Evolutionary conservation across 2,888 invertebrate species (phyloP), one percentile per base, ranked within the genome.

Genomic region (Drosophila trichaetosa): DNA sequence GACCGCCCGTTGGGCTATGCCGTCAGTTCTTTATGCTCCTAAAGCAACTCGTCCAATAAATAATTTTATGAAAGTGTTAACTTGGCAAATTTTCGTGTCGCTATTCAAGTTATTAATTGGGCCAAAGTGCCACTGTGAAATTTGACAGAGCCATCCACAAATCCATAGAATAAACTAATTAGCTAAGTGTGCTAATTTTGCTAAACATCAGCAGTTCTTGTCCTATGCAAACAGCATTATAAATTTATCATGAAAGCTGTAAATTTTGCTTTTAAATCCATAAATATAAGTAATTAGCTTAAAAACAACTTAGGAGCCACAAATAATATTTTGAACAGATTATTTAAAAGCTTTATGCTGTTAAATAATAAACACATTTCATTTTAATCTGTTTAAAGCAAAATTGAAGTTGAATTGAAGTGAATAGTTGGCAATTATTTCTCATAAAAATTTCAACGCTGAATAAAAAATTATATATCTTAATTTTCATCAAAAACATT

Each of bases 21-120:
- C 33, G 54, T 48, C 59, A 49, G 65, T 60, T 65, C 74, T 73
- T 73, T 64, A 38, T 65, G 59, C 65, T 71, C 78, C 76, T 79
- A 73, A 78, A 76, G 80, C 58, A 72, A 69, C 60, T 73, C 64
- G 72, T 29, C 82, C 80, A 76, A 87, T 87, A 82, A 87, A 87
- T 87, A 79, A 78, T 85, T 87, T 89, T 84, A 89, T 89, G 87
- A 82, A 82, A 87, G 87, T 89, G 87, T 89, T 87, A 89, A 87
- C 77, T 82, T 73, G 77, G 74, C 85, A 72, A 87, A 79, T 85
- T 76, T 83, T 71, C 70, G 31, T 74, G 72, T 68, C 38, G 53
- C 60, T 56, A 56, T 51, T 70, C 61, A 57, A 60, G 62, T 79
- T 83, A 79, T 78, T 79, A 85, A 73, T 74, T 76, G 54, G 67